phyloP scores from a whole-genome alignment of 2,797 vertebrate species.

The Scolopax bukidnonensis region DNA sequence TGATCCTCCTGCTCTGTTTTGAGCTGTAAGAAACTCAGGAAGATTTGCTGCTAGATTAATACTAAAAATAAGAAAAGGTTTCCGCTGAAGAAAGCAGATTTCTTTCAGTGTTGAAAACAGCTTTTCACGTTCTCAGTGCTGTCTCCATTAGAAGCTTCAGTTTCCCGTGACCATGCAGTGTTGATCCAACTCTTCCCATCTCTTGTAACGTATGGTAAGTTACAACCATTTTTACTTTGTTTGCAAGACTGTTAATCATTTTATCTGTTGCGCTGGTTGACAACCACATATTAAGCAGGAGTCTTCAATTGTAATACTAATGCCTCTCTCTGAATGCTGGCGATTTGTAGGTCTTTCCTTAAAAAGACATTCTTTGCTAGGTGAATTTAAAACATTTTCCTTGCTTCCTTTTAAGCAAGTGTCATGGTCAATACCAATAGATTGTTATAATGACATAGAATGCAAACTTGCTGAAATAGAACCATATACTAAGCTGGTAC shows the following conservation, averaged over 20 bases:
- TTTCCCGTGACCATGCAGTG: background rate
- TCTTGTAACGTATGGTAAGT: background rate
- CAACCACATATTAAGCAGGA: background rate
- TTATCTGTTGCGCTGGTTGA: background rate
- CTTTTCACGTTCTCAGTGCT: background rate
- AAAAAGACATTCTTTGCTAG: background rate
- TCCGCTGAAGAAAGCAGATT: background rate
- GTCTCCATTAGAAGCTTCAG: background rate
- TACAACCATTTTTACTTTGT: background rate
- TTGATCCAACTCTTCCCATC: background rate
- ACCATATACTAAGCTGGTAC: background rate
- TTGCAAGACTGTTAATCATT: background rate
- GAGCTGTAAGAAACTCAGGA: background rate
- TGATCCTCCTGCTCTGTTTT: background rate
- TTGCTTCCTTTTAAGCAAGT: background rate
- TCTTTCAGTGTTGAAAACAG: background rate
- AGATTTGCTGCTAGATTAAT: background rate
- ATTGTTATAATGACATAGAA: background rate
- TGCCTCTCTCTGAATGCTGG: background rate
- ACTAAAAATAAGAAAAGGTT: background rate
- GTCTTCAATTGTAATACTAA: background rate
- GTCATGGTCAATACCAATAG: background rate
- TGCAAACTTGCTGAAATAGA: background rate
- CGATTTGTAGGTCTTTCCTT: background rate
- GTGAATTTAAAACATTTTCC: background rate